Conservation (phyloP, 2,113 vertebrate genomes). For the Lichenostomus cassidix region DNA sequence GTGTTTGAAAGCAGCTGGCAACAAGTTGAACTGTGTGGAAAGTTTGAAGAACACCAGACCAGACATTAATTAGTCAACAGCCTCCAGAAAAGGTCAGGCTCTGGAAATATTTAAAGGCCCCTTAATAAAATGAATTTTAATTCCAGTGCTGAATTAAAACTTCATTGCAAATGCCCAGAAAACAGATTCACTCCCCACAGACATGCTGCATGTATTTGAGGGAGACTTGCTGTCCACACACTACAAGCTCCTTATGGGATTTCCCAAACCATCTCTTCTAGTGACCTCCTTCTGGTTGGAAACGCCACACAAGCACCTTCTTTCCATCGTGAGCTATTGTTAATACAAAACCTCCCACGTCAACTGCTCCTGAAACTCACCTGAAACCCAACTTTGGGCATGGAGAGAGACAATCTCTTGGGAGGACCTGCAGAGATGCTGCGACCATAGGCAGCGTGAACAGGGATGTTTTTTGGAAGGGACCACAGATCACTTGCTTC, state of each 20-base stretch:
- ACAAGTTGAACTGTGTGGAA: constrained; percentile 53
- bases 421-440: not conserved
- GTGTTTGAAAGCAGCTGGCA: constrained; percentile 63
- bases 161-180: not conserved
- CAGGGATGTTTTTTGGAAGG: not conserved
- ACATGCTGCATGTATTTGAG: not conserved
- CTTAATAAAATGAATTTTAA: constrained; percentile 53
- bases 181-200: not conserved
- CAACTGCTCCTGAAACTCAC: not conserved
- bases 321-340: not conserved
- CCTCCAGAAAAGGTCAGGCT: constrained; percentile 54
- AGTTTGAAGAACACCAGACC: constrained; percentile 67
- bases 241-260: not conserved
- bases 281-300: not conserved
- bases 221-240: not conserved
- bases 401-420: not conserved
- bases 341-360: not conserved
- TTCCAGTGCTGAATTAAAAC: constrained; percentile 33
- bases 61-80: constrained; percentile 66
- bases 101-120: constrained; percentile 63
- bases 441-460: not conserved
- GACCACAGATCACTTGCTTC: not conserved
- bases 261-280: not conserved
- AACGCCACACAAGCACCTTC: not conserved
- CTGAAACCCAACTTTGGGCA: not conserved